A percentile compares a stretch with the other conserved stretches of the same genome.
Evolutionary conservation across 2,888 invertebrate species (phyloP).

Genomic region (Marasmarcha lunaedactyla): DNA sequence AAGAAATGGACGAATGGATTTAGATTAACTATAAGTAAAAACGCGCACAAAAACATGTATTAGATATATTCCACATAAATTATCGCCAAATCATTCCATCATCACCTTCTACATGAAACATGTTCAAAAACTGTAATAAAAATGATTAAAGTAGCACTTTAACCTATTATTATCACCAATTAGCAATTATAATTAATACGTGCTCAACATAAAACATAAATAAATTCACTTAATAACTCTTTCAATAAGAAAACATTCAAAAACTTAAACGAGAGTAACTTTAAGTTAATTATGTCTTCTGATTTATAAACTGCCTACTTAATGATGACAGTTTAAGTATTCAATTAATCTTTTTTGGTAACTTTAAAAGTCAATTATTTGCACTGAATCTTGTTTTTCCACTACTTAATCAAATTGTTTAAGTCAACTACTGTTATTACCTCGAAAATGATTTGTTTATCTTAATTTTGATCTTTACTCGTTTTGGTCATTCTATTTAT

Average conservation of each 20-base stretch:
- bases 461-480: too few species aligned
- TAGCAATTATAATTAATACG: neutral
- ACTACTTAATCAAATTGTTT: too few species aligned
- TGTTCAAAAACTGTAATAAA: neutral
- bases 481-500: too few species aligned
- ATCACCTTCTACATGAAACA: neutral
- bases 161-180: neutral
- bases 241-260: neutral
- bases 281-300: conserved; percentile 1
- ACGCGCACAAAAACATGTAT: conserved; percentile 2
- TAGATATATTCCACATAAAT: too few species aligned
- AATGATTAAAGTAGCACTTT: neutral
- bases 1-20: too few species aligned
- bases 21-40: too few species aligned
- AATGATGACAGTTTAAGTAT: conserved; percentile 1
- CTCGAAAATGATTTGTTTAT: too few species aligned
- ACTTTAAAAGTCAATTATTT: neutral
- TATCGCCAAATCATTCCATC: too few species aligned
- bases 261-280: neutral
- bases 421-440: too few species aligned
- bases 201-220: neutral
- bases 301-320: neutral
- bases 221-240: neutral
- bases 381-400: too few species aligned
- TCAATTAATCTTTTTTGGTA: neutral